A percentile compares a stretch with the other conserved stretches of the same genome.
Conservation (phyloP, 2,888 invertebrate species). For the Andrena fulva region DNA sequence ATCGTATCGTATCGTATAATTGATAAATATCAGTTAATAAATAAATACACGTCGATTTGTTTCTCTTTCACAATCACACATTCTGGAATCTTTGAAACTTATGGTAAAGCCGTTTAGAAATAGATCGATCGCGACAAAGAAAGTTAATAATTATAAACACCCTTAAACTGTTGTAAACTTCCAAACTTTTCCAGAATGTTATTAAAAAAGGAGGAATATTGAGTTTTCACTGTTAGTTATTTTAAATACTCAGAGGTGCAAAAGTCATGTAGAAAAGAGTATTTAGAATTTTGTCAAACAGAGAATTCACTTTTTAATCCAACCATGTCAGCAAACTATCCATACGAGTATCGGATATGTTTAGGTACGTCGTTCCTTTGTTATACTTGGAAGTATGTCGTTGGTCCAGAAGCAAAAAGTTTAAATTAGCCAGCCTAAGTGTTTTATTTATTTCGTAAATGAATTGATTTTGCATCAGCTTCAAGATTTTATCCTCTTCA, state of each 20-base stretch:
- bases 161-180: background rate
- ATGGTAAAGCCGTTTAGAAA: background rate
- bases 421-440: background rate
- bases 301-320: conserved; percentile 11
- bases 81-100: background rate
- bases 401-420: background rate
- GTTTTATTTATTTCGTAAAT: background rate
- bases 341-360: conserved; percentile 71
- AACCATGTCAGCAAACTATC: conserved; percentile 66
- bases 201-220: background rate
- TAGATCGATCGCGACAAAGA: background rate
- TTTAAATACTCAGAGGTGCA: conserved; percentile 11
- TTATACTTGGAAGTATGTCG: background rate
- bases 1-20: background rate
- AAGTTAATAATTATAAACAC: background rate
- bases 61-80: background rate
- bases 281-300: conserved; percentile 16
- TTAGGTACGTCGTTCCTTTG: conserved; percentile 68
- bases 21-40: background rate
- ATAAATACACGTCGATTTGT: background rate
- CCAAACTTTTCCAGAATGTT: background rate
- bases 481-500: background rate
- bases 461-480: background rate
- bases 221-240: background rate
- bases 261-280: conserved; percentile 1